phyloP scores from a whole-genome alignment of 2,113 vertebrate species.

The mouse (Mus musculus) region GRCm39 chr4:55071501-55072000 shows the following conservation, averaged over 20 bases:
- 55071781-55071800: slow-evolving; percentile 57
- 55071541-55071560: not conserved
- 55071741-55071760: slow-evolving; percentile 66
- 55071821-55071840: not conserved
- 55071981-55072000: not conserved
- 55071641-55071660: not conserved
- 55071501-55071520: not conserved
- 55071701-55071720: slow-evolving; percentile 63
- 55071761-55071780: slow-evolving; percentile 45
- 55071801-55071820: slow-evolving; percentile 44
- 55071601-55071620: not conserved
- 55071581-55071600: not conserved
- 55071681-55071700: slow-evolving; percentile 39
- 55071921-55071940: not conserved
- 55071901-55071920: slow-evolving; percentile 24
- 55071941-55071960: not conserved
- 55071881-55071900: not conserved
- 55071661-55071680: not conserved
- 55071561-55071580: not conserved
- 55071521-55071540: not conserved
- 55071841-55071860: slow-evolving; percentile 15
- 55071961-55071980: rapidly evolving
- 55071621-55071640: not conserved
- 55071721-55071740: slow-evolving; percentile 62
- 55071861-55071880: slow-evolving; percentile 35